Conservation (phyloP, 2,797 vertebrate genomes). For the Paratrypauchen microcephalus region DNA sequence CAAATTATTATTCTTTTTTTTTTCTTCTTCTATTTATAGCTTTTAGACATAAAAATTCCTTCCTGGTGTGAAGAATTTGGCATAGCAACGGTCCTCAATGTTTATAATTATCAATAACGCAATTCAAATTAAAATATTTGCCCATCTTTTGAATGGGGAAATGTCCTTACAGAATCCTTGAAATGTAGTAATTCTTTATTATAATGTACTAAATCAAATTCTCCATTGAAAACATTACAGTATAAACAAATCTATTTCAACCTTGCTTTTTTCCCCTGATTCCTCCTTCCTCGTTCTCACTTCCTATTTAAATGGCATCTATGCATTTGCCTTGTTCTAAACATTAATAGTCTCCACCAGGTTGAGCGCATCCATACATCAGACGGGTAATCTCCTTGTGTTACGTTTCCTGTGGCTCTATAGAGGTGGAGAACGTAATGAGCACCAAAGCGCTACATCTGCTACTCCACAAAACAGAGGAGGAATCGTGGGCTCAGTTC, state of each 20-base stretch:
- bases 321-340: slow-evolving; percentile 22
- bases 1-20: too few species aligned
- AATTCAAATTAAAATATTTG: too few species aligned
- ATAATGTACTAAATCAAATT: not conserved
- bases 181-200: not conserved
- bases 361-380: slow-evolving; percentile 51
- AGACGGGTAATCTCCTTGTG: slow-evolving; percentile 45
- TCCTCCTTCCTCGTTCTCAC: not conserved
- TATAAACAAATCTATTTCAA: not conserved
- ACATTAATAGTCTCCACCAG: slow-evolving; percentile 33
- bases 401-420: slow-evolving; percentile 44
- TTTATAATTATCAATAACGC: too few species aligned
- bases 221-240: not conserved
- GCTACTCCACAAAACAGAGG: slow-evolving; percentile 7
- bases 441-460: slow-evolving; percentile 21
- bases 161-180: not conserved
- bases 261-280: not conserved
- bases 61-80: too few species aligned
- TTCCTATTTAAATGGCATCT: slow-evolving; percentile 12
- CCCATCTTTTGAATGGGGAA: too few species aligned
- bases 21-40: too few species aligned
- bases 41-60: too few species aligned
- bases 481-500: slow-evolving; percentile 38
- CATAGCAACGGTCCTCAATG: too few species aligned
- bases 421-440: slow-evolving; percentile 32